Conservation (phyloP, 2,113 vertebrate species). For the Piaya cayana region DNA sequence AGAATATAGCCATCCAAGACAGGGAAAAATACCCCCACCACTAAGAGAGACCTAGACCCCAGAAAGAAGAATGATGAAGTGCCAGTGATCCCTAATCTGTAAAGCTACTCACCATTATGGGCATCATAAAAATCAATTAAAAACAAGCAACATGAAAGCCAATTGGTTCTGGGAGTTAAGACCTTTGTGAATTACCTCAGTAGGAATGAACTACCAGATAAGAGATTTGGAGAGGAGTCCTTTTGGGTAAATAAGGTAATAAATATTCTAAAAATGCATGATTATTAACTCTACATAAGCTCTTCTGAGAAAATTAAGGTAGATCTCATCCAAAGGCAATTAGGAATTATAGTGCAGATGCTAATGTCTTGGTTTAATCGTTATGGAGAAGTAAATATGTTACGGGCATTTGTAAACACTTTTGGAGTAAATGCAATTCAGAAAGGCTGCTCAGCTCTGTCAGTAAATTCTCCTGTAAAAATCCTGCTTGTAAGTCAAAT, state of each 20-base stretch:
- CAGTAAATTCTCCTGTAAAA: background rate
- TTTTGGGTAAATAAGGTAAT: background rate
- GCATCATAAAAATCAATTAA: background rate
- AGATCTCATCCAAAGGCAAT: background rate
- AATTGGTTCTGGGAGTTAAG: fast-evolving
- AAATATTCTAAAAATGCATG: background rate
- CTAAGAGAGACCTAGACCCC: background rate
- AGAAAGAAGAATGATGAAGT: background rate
- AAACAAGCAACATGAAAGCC: background rate
- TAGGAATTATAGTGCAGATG: background rate
- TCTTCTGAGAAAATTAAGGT: background rate
- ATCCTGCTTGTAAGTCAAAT: background rate
- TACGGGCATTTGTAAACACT: background rate
- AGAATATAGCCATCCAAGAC: background rate
- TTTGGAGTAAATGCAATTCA: background rate
- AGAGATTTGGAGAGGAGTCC: background rate
- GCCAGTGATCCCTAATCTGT: background rate
- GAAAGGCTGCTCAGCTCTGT: background rate
- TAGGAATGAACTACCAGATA: background rate
- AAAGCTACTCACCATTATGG: background rate
- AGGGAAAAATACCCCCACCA: background rate
- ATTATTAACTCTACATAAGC: background rate
- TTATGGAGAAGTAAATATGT: background rate
- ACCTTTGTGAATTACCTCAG: background rate
- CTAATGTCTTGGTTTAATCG: background rate